A percentile compares a stretch with the other conserved stretches of the same genome.
phyloP scores from a whole-genome alignment of 1,140 invertebrate genomes.

The Leptonema lineaticorne region DNA sequence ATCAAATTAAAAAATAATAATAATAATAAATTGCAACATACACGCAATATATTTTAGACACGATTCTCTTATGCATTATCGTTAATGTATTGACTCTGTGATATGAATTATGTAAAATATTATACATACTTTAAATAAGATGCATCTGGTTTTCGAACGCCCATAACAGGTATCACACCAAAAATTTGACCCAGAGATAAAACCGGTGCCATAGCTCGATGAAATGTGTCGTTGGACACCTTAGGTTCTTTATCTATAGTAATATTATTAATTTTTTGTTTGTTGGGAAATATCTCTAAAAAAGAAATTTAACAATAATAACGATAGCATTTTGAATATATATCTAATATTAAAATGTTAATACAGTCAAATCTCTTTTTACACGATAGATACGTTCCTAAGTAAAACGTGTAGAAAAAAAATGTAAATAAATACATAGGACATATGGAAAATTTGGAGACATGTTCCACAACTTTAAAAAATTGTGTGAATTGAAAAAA shows the following conservation, averaged over 20 bases:
- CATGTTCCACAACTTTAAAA: no score
- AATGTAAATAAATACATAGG: not conserved
- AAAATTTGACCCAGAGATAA: constrained; percentile 35
- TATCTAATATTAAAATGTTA: no score
- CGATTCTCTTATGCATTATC: constrained; percentile 1
- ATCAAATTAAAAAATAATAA: no score
- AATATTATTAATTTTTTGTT: not conserved
- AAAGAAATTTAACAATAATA: not conserved
- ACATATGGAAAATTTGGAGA: no score
- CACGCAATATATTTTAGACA: constrained; percentile 2
- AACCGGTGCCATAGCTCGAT: constrained; percentile 33
- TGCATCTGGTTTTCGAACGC: constrained; percentile 25
- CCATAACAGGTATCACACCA: constrained; percentile 33
- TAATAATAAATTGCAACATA: no score
- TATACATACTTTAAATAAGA: constrained; percentile 28
- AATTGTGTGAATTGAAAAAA: not conserved
- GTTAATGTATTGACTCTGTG: not conserved
- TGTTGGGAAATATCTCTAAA: constrained; percentile 26
- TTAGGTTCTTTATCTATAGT: constrained; percentile 3
- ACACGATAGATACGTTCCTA: no score
- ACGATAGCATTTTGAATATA: no score
- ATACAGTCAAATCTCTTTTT: no score
- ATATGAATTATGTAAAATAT: not conserved
- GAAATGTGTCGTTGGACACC: constrained; percentile 28
- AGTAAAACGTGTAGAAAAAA: no score